phyloP scores from a whole-genome alignment of 2,888 invertebrate genomes.

The Heliconius cydno region DNA sequence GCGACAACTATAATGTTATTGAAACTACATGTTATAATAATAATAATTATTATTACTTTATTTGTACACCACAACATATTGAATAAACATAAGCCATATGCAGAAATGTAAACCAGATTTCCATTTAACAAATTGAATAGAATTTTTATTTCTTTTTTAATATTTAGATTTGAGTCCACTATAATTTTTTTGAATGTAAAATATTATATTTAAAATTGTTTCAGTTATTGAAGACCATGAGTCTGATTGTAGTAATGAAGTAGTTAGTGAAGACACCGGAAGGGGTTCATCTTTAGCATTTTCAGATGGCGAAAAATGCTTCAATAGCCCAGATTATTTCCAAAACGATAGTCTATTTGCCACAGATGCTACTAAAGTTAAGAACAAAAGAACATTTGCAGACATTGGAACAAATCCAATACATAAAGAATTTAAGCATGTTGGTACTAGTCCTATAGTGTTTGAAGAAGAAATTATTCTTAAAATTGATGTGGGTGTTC shows the following conservation, averaged over 20 bases:
- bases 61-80: too few relatives aligned
- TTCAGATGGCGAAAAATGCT: slow-evolving; percentile 69
- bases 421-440: slow-evolving; percentile 36
- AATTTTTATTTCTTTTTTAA: too few relatives aligned
- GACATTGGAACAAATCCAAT: slow-evolving; percentile 50
- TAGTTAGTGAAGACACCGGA: slow-evolving; percentile 70
- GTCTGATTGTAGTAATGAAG: slow-evolving; percentile 55
- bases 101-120: too few relatives aligned
- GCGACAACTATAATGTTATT: not conserved
- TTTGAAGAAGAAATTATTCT: not conserved
- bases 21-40: too few relatives aligned
- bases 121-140: too few relatives aligned
- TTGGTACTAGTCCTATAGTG: slow-evolving; percentile 50
- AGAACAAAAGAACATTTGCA: slow-evolving; percentile 37
- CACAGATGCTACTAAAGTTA: slow-evolving; percentile 40
- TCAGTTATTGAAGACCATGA: slow-evolving; percentile 42
- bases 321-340: slow-evolving; percentile 67
- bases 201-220: slow-evolving; percentile 2
- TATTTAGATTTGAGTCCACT: not conserved
- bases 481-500: not conserved
- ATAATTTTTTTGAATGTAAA: not conserved
- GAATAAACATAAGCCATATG: too few relatives aligned
- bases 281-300: slow-evolving; percentile 71
- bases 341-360: slow-evolving; percentile 50
- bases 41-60: too few relatives aligned